Percentiles rank a stretch among this genome's conserved stretches.
phyloP scores from a whole-genome alignment of 2,888 invertebrate genomes.

The Theretra japonica region DNA sequence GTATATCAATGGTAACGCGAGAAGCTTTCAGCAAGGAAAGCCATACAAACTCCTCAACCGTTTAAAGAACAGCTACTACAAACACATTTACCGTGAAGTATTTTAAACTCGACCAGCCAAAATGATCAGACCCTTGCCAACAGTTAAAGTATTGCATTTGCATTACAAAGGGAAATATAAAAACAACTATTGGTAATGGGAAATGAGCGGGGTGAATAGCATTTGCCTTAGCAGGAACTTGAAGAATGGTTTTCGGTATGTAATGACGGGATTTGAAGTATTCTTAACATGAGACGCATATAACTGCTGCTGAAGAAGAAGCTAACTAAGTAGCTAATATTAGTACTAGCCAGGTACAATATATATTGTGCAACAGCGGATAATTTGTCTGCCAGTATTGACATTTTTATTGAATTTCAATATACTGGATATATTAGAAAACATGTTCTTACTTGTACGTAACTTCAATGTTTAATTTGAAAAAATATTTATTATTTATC shows the following conservation, averaged over 20 bases:
- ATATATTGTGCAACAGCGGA: no score
- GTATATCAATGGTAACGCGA: slow-evolving; percentile 16
- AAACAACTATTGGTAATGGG: neutral
- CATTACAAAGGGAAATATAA: slow-evolving; percentile 1
- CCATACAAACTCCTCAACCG: slow-evolving; percentile 9
- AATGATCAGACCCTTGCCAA: neutral
- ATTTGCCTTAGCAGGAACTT: neutral
- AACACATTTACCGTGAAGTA: slow-evolving; percentile 18
- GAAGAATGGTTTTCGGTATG: neutral
- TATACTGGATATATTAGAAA: no score
- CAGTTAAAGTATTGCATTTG: neutral
- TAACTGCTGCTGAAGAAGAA: no score
- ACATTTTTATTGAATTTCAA: no score
- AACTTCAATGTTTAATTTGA: neutral
- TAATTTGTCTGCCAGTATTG: no score
- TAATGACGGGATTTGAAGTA: no score
- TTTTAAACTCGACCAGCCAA: slow-evolving; percentile 21
- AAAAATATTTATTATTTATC: neutral
- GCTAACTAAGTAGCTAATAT: no score
- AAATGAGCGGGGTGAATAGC: neutral
- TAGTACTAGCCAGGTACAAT: no score
- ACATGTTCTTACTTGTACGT: no score
- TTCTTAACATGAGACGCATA: no score
- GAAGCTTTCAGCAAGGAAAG: slow-evolving; percentile 19
- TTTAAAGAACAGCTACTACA: slow-evolving; percentile 18